A percentile compares a stretch with the other conserved stretches of the same genome.
phyloP scores from a whole-genome alignment of 1,140 invertebrate genomes.

The Drosophila auraria region DNA sequence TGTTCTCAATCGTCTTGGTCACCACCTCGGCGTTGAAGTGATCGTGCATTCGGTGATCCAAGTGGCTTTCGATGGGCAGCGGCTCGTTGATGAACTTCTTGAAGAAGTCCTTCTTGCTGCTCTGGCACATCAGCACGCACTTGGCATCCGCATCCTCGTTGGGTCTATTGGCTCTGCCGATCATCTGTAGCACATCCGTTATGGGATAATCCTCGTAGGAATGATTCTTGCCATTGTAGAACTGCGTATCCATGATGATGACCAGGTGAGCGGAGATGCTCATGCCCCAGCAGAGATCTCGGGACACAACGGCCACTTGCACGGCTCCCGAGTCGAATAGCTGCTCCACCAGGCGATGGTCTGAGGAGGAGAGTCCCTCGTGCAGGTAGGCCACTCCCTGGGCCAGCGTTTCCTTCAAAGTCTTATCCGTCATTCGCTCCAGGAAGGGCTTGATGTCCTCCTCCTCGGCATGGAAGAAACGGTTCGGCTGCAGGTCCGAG shows the following conservation, averaged over 20 bases:
- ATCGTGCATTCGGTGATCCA: conserved; percentile 98
- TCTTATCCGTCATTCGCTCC: conserved; percentile 94
- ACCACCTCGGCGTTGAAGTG: conserved; percentile 99
- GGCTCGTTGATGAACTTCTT: conserved; percentile 99
- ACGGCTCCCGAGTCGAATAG: conserved; percentile 97
- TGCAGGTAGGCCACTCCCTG: conserved; percentile 99
- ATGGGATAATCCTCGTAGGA: conserved; percentile 99
- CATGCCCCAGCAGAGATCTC: conserved; percentile 96
- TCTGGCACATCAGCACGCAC: conserved; percentile 98
- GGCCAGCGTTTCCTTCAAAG: conserved; percentile 93
- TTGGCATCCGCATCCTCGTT: conserved; percentile 97
- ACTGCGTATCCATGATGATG: conserved; percentile 98
- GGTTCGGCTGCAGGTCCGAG: conserved; percentile 92
- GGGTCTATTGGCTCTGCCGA: conserved; percentile 96
- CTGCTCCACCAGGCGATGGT: conserved; percentile 95
- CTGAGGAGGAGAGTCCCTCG: conserved; percentile 94
- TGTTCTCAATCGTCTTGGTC: conserved; percentile 99
- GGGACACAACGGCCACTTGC: conserved; percentile 96
- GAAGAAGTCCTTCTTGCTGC: conserved; percentile 99
- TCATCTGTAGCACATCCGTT: conserved; percentile 99
- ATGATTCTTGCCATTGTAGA: conserved; percentile 97
- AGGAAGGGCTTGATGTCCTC: conserved; percentile 95
- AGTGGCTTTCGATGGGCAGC: conserved; percentile 98
- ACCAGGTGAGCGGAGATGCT: conserved; percentile 96
- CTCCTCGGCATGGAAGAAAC: conserved; percentile 95